Evolutionary conservation across 2,888 invertebrate genomes (phyloP).

Genomic region (Gastracanthus pulcherrimus): DNA sequence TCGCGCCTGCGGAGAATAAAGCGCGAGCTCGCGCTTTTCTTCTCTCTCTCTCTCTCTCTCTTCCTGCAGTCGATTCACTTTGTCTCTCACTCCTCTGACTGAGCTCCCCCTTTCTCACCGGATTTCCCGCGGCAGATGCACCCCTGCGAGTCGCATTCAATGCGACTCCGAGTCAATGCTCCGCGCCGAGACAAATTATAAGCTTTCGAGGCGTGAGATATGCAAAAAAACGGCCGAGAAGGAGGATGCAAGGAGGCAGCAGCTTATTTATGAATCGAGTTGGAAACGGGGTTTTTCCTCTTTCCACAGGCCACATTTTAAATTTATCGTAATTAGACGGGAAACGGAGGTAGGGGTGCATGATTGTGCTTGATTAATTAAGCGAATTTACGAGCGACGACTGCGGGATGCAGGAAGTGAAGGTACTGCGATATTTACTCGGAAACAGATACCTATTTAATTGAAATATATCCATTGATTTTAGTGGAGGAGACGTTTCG

Average conservation of each 20-base stretch:
- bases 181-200: constrained; percentile 27
- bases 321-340: constrained; percentile 8
- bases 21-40: neutral
- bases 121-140: neutral
- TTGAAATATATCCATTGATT: no score
- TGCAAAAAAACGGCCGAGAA: neutral
- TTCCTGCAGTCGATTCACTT: neutral
- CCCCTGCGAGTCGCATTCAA: constrained; percentile 10
- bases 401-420: neutral
- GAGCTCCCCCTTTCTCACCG: neutral
- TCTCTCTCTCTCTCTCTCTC: neutral
- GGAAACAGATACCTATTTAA: no score
- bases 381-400: neutral
- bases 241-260: neutral
- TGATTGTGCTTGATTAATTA: constrained; percentile 34
- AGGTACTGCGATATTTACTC: no score
- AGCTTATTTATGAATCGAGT: neutral
- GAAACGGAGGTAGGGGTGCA: neutral
- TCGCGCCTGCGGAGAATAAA: constrained; percentile 16
- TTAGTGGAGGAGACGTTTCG: no score
- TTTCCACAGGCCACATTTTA: neutral
- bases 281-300: neutral
- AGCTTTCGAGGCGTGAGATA: neutral
- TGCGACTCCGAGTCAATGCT: constrained; percentile 17
- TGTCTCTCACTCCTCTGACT: neutral